A percentile compares a stretch with the other conserved stretches of the same genome.
Conservation (phyloP, 2,888 invertebrate species). For the Chloroclystis v-ata region DNA sequence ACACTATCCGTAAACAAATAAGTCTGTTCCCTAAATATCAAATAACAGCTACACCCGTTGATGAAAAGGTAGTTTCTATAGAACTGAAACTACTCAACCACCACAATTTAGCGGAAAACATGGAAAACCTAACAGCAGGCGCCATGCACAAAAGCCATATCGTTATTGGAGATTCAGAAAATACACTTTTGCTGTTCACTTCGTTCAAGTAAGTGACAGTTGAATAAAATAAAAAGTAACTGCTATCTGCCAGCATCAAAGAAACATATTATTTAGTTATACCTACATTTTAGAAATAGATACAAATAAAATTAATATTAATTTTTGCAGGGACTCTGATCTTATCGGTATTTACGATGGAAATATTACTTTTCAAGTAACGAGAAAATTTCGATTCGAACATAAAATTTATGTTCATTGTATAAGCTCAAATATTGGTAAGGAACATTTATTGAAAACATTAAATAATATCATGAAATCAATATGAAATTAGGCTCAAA, state of each 20-base stretch:
- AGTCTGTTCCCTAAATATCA: slow-evolving; percentile 81
- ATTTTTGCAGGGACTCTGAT: slow-evolving; percentile 52
- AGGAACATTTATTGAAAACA: slow-evolving; percentile 22
- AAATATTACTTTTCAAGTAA: slow-evolving; percentile 58
- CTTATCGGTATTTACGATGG: slow-evolving; percentile 65
- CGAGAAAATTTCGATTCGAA: slow-evolving; percentile 53
- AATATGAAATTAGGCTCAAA: no score
- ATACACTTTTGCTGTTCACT: slow-evolving; percentile 77
- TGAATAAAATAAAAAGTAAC: no score
- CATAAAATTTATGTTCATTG: slow-evolving; percentile 74
- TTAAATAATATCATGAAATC: no score
- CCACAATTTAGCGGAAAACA: slow-evolving; percentile 58
- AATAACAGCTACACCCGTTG: slow-evolving; percentile 55
- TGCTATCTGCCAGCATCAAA: no score
- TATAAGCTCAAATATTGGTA: slow-evolving; percentile 79
- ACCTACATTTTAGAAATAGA: no score
- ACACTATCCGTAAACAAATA: slow-evolving; percentile 80
- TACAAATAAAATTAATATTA: no score
- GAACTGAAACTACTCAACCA: slow-evolving; percentile 63
- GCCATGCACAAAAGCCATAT: slow-evolving; percentile 75
- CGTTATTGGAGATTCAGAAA: slow-evolving; percentile 81
- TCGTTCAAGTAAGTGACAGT: slow-evolving; percentile 70
- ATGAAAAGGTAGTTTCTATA: slow-evolving; percentile 49
- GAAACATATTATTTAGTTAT: no score
- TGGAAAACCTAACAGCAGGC: slow-evolving; percentile 66